Evolutionary conservation across 2,113 vertebrate genomes (phyloP).

Genomic region (Sturnira hondurensis): DNA sequence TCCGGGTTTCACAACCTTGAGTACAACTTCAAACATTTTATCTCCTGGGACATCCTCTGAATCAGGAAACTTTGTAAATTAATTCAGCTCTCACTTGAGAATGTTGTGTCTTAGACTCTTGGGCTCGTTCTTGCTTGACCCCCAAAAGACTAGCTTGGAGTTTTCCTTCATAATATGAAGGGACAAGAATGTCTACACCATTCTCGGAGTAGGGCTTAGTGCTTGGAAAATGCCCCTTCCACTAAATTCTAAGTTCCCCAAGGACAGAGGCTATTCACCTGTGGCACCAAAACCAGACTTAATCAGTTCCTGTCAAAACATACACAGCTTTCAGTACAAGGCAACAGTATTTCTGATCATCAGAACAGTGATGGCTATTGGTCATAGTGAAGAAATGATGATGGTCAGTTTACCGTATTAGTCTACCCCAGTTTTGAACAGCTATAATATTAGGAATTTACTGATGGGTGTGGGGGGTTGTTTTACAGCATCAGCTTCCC

Average conservation of each 20-base stretch:
- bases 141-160: neutral
- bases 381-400: neutral
- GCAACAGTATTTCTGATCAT: neutral
- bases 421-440: neutral
- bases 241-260: neutral
- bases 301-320: neutral
- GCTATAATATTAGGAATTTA: neutral
- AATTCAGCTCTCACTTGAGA: neutral
- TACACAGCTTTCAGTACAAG: neutral
- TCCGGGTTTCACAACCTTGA: neutral
- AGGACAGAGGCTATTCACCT: neutral
- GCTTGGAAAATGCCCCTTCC: neutral
- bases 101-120: neutral
- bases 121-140: neutral
- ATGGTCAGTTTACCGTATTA: neutral
- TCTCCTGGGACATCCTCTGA: neutral
- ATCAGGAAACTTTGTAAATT: neutral
- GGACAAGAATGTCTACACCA: neutral
- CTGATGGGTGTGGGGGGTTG: neutral
- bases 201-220: neutral
- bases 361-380: neutral
- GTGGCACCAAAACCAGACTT: neutral
- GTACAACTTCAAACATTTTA: neutral
- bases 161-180: neutral
- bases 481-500: neutral